A percentile compares a stretch with the other conserved stretches of the same genome.
Conservation (phyloP, 2,113 vertebrate species). For the Agapornis roseicollis region DNA sequence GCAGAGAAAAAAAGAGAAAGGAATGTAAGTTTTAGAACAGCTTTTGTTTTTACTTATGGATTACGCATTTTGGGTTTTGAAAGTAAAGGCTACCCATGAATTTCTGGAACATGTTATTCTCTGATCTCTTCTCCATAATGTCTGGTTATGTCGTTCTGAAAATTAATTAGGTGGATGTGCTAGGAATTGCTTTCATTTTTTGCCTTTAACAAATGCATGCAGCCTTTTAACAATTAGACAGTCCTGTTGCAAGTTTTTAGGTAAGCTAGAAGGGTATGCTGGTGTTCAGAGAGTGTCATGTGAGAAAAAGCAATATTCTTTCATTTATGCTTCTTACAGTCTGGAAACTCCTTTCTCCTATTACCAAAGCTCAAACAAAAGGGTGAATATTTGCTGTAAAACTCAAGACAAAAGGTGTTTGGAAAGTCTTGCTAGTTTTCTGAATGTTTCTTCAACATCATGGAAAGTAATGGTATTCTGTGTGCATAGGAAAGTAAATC, state of each 20-base stretch:
- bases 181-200: neutral
- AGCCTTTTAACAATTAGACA: neutral
- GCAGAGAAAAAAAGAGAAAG: neutral
- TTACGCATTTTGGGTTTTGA: neutral
- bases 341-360: neutral
- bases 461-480: neutral
- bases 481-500: neutral
- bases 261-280: neutral
- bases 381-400: neutral
- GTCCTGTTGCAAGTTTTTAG: neutral
- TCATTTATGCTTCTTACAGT: neutral
- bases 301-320: neutral
- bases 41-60: neutral
- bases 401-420: neutral
- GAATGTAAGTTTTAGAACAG: neutral
- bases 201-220: neutral
- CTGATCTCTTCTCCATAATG: neutral
- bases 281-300: neutral
- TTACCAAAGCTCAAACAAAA: neutral
- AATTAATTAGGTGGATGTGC: neutral
- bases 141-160: neutral
- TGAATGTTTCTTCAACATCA: neutral
- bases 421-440: neutral
- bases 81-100: neutral
- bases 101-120: neutral